Evolutionary conservation across 1,140 invertebrate species (phyloP).

Genomic region (Aphelenchoides avenae): DNA sequence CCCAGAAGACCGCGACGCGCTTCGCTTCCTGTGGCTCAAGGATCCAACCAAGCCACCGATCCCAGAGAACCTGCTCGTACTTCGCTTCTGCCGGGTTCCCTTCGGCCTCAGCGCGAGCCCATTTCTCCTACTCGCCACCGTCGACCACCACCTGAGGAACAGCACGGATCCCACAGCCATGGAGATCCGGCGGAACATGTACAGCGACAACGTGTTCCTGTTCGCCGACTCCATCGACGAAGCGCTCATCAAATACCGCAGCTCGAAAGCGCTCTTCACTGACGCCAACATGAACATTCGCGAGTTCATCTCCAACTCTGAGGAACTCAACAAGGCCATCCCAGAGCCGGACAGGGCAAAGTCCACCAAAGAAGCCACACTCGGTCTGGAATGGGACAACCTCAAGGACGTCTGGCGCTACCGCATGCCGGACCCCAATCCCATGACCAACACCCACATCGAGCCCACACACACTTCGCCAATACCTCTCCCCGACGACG

Average conservation of each 20-base stretch:
- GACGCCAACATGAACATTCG: slow-evolving; percentile 18
- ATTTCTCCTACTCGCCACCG: slow-evolving; percentile 7
- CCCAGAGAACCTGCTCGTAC: background rate
- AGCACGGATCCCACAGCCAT: background rate
- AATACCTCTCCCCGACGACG: too few relatives aligned
- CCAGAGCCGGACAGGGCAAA: background rate
- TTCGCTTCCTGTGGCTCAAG: slow-evolving; percentile 10
- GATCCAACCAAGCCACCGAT: background rate
- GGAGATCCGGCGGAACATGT: slow-evolving; percentile 9
- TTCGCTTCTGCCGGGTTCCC: slow-evolving; percentile 8
- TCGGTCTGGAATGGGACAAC: slow-evolving; percentile 13
- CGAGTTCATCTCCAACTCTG: slow-evolving; percentile 16
- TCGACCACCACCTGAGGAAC: slow-evolving; percentile 10
- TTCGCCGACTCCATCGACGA: background rate
- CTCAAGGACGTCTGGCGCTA: too few relatives aligned
- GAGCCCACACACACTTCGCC: too few relatives aligned
- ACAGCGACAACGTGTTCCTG: slow-evolving; percentile 14
- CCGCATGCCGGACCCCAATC: too few relatives aligned
- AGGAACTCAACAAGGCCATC: background rate
- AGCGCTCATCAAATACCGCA: background rate
- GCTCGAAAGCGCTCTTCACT: slow-evolving; percentile 10
- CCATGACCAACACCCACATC: too few relatives aligned
- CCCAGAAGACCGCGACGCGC: slow-evolving; percentile 8
- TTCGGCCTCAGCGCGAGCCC: slow-evolving; percentile 17
- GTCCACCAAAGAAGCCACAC: background rate